These are phyloP conservation scores for Symphodus melops DNA, from an alignment of 2,113 vertebrate genomes.

Conservation along the genomic window DNA sequence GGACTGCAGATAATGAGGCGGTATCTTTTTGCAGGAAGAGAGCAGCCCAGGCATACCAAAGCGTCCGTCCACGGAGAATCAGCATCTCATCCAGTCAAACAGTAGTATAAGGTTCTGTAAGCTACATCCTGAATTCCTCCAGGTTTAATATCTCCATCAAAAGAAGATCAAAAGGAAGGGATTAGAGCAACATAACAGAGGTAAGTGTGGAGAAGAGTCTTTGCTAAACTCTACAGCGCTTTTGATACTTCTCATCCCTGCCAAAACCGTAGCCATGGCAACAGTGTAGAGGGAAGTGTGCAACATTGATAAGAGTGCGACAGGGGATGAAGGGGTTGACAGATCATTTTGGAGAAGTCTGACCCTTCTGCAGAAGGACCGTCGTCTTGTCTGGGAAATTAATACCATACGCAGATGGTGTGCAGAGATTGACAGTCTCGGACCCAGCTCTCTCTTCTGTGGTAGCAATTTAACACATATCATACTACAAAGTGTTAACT, in stretches of 20 bases:
- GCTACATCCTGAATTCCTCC: conserved; percentile 66
- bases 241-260: conserved; percentile 73
- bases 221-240: conserved; percentile 71
- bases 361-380: conserved; percentile 74
- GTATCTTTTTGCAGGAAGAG: conserved; percentile 63
- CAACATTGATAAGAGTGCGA: conserved; percentile 78
- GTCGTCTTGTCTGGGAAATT: conserved; percentile 72
- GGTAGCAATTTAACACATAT: conserved; percentile 79
- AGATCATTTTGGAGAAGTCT: conserved; percentile 79
- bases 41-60: conserved; percentile 46
- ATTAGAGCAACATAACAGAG: conserved; percentile 78
- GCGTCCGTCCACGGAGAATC: conserved; percentile 41
- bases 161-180: conserved; percentile 74
- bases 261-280: conserved; percentile 79
- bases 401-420: conserved; percentile 78
- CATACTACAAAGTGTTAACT: conserved; percentile 78
- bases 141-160: conserved; percentile 78
- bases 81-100: conserved; percentile 56
- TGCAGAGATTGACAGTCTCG: conserved; percentile 73
- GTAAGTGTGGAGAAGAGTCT: conserved; percentile 74
- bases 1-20: conserved; percentile 73
- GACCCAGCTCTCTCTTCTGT: conserved; percentile 67
- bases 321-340: conserved; percentile 80
- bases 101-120: conserved; percentile 39
- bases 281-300: conserved; percentile 74